Evolutionary conservation across 2,888 invertebrate genomes (phyloP), one percentile per base, ranked within the genome.

Genomic region (Drosophila fulvimacula): DNA sequence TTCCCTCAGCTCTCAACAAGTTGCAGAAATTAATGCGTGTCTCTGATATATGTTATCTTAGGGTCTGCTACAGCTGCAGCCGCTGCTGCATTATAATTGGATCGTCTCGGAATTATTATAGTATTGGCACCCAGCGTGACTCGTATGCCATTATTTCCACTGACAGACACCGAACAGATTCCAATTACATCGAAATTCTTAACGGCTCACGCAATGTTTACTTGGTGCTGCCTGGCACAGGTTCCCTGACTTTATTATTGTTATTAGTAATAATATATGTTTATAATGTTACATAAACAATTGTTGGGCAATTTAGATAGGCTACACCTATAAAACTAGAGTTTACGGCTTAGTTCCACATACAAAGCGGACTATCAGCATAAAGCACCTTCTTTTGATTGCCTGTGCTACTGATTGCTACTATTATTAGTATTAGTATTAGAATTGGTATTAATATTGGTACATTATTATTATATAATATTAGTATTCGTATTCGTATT

Each of bases 11-110:
- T 24, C 46, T 41, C 48, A 74, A 65, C 75, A 63, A 59, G 58
- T 61, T 85, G 82, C 69, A 63, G 51, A 68, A 66, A 77, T 61
- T 57, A 63, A 58, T 86, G 84, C 87, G 87, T 82, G 71, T 32
- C 52, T 62, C 21, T 81, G 78, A 83, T 86, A 77, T 69, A 81
- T 81, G 81, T 86, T 77, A 81, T 85, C 56, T 58, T 15, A 13
- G 63, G 42, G 44, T 34, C 42, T 60, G 39, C 34, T 32, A 6
- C 32, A 10, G 32, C 39, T n/a, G 38, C 2, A 2, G 36, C 36
- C n/a, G 36, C 36, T 15, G 36, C 15, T n/a, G n/a, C 58, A 68
- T 66, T 62, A 38, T 72, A 81, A 79, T 79, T 78, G 65, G 59
- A 60, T 71, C 63, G 39, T 51, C 57, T 41, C n/a, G 32, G n/a